phyloP scores from a whole-genome alignment of 2,113 vertebrate species.

The Ceyx melanurus region DNA sequence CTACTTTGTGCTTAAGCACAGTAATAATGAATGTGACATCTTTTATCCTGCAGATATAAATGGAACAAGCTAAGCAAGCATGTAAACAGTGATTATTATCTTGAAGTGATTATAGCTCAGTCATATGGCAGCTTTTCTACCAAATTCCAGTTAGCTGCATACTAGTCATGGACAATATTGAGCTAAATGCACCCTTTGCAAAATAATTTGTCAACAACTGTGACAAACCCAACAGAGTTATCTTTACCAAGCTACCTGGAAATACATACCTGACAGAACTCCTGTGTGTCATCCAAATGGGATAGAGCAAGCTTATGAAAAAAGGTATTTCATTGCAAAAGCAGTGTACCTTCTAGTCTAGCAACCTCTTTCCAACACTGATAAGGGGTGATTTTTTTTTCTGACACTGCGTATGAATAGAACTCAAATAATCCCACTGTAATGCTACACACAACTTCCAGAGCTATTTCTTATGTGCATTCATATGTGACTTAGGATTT shows the following conservation, averaged over 20 bases:
- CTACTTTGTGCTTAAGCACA: not conserved
- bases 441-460: not conserved
- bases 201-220: not conserved
- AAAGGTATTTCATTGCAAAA: not conserved
- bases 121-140: not conserved
- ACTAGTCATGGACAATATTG: not conserved
- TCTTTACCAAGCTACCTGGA: not conserved
- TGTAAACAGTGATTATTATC: not conserved
- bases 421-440: not conserved
- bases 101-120: not conserved
- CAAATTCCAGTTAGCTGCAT: not conserved
- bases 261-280: not conserved
- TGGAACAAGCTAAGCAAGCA: not conserved
- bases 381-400: not conserved
- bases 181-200: not conserved
- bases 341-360: not conserved
- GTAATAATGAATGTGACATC: not conserved
- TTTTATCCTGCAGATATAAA: not conserved
- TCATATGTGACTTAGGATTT: not conserved
- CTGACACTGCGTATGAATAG: not conserved
- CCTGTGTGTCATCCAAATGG: not conserved
- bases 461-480: not conserved
- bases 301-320: not conserved
- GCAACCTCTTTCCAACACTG: not conserved
- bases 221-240: not conserved